A percentile compares a stretch with the other conserved stretches of the same genome.
Conservation (phyloP, 2,888 invertebrate genomes). For the Eilema sororculum region DNA sequence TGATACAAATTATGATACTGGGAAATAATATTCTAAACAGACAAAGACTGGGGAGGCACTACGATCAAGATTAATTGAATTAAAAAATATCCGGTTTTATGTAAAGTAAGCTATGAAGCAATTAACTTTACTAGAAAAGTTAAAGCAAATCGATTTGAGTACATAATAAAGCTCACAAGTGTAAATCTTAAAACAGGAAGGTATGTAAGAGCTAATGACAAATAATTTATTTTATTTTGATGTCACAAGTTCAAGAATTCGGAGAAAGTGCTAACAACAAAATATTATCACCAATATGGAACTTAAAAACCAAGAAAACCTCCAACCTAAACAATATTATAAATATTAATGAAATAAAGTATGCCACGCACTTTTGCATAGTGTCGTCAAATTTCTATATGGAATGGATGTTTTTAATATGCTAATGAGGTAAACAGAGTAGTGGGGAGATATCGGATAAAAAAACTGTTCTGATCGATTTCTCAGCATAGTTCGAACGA, state of each 20-base stretch:
- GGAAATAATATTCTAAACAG: background rate
- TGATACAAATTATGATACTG: background rate
- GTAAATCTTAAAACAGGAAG: background rate
- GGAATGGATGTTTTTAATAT: constrained; percentile 75
- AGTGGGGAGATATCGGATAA: constrained; percentile 83
- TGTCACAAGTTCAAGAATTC: constrained; percentile 27
- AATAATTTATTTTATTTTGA: constrained; percentile 21
- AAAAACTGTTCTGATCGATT: constrained; percentile 79
- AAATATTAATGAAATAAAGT: constrained; percentile 79
- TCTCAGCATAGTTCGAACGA: constrained; percentile 77
- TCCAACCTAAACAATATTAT: constrained; percentile 70
- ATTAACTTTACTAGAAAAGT: background rate
- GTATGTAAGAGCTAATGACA: constrained; percentile 6
- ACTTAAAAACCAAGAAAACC: constrained; percentile 66
- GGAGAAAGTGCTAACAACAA: constrained; percentile 47
- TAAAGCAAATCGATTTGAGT: background rate
- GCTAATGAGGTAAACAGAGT: constrained; percentile 69
- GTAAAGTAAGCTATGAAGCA: background rate
- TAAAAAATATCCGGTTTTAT: background rate
- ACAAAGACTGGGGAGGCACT: background rate
- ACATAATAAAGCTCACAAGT: background rate
- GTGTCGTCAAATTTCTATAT: constrained; percentile 72
- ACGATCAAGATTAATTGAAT: background rate
- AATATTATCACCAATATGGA: constrained; percentile 50
- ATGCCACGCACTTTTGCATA: constrained; percentile 77